Base-by-base conservation (phyloP, 2,888 invertebrate species). In the Hyalella azteca region DNA sequence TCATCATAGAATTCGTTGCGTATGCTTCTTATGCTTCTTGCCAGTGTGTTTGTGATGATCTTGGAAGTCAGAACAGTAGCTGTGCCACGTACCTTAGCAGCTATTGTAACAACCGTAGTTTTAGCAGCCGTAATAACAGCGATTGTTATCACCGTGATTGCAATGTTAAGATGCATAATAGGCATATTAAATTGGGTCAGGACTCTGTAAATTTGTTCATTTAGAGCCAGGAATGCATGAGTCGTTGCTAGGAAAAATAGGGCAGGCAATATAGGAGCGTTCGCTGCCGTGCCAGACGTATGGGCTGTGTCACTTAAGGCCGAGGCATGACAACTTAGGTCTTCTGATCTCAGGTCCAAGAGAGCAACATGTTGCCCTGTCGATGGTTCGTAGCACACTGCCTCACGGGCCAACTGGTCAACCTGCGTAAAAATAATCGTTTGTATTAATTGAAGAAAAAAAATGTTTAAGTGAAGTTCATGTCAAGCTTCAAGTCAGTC, bases 291-390 rank as follows among this genome's bases (percentile, higher is more conserved):
- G 66, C 66, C 66, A 15, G 75, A 75, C n/a, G 75, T 75, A 22
- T 41, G 40, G 50, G 73, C 83, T 5, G 81, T 78, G 59, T 81
- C 79, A 39, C 81, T 81, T 45, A 81, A 75, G 73, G 83, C 81
- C 5, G 80, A 81, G 15, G 85, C 83, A 36, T 85, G 85, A 54
- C 82, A 85, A 85, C 93, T 91, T 85, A 94, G 91, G 87, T 93
- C 93, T 88, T 94, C 94, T 2, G 93, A 92, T 79, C 93, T 91
- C 77, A 94, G 90, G 86, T 93, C 92, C 77, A 94, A 90, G 81
- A 94, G 91, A 4, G 93, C 92, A 83, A 92, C 89, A 82, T 91
- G 90, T 5, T 81, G 79, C 5, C 92, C 92, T 3, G 90, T 90
- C 76, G 90, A 89, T 45, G 90, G 89, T 87, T 93, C 93, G 79